These are phyloP conservation scores for Meriones psammophilus DNA, from an alignment of 2,797 vertebrate species.

Conservation along the genomic window DNA sequence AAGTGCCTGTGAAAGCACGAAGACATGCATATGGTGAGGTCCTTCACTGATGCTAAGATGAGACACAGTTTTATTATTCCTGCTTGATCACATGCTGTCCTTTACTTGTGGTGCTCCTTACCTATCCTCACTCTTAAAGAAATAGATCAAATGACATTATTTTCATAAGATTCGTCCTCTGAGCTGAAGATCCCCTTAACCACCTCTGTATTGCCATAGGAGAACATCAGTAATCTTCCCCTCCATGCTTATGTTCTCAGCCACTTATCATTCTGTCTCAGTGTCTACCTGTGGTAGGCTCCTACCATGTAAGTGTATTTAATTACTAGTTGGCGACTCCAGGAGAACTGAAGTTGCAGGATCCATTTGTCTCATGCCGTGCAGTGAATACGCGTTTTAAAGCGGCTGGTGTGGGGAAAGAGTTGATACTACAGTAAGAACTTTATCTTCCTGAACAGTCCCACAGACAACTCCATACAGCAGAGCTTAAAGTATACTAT, in stretches of 20 bases:
- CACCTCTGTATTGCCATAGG: background rate
- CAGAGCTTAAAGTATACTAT: background rate
- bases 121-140: background rate
- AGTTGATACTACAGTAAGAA: background rate
- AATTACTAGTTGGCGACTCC: background rate
- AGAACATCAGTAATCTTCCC: background rate
- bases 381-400: slow-evolving; percentile 35
- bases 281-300: background rate
- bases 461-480: background rate
- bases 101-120: background rate
- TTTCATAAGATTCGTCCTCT: slow-evolving; percentile 16
- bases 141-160: background rate
- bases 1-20: background rate
- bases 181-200: slow-evolving; percentile 1
- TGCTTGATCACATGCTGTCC: background rate
- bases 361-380: slow-evolving; percentile 30
- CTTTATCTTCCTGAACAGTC: background rate
- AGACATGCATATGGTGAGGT: background rate
- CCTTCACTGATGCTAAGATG: background rate
- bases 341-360: background rate
- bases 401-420: background rate
- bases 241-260: background rate
- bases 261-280: background rate
- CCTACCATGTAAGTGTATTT: background rate
- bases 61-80: background rate